Percentiles rank a stretch among this genome's conserved stretches.
phyloP scores from a whole-genome alignment of 1,140 invertebrate species.

The Drosophila kohkoa region DNA sequence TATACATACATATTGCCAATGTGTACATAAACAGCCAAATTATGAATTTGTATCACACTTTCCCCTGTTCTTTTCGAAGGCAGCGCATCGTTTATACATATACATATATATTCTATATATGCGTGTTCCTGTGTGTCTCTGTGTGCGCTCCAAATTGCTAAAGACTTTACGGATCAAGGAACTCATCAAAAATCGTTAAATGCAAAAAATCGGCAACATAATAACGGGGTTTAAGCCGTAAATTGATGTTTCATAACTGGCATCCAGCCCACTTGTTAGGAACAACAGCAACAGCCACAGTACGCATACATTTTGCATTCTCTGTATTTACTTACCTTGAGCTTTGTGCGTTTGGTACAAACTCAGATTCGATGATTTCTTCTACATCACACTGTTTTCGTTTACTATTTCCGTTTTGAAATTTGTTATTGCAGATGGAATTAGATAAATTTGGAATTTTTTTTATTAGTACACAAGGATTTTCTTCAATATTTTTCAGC shows the following conservation, averaged over 20 bases:
- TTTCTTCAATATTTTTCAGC: background rate
- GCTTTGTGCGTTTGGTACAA: constrained; percentile 48
- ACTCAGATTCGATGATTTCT: constrained; percentile 25
- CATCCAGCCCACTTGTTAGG: constrained; percentile 20
- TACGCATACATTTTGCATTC: background rate
- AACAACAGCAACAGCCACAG: constrained; percentile 18
- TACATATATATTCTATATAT: constrained; percentile 10
- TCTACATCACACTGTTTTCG: constrained; percentile 61
- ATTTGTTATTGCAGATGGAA: constrained; percentile 18
- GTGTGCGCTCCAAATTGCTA: constrained; percentile 52
- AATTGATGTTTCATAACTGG: constrained; percentile 21
- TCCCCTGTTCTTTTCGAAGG: constrained; percentile 19
- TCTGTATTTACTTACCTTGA: constrained; percentile 50
- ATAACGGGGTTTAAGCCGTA: constrained; percentile 33
- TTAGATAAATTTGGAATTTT: constrained; percentile 17
- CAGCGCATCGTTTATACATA: background rate
- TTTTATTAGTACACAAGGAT: constrained; percentile 11
- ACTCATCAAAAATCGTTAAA: constrained; percentile 82
- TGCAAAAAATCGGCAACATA: constrained; percentile 62
- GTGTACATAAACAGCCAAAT: constrained; percentile 74
- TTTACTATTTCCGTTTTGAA: constrained; percentile 15
- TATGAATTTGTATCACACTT: constrained; percentile 78
- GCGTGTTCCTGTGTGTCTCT: constrained; percentile 12
- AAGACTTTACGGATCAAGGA: constrained; percentile 79
- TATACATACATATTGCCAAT: constrained; percentile 39